Evolutionary conservation across 2,888 invertebrate genomes (phyloP), one percentile per base, ranked within the genome.

Genomic region (Hirtodrosophila cameraria): DNA sequence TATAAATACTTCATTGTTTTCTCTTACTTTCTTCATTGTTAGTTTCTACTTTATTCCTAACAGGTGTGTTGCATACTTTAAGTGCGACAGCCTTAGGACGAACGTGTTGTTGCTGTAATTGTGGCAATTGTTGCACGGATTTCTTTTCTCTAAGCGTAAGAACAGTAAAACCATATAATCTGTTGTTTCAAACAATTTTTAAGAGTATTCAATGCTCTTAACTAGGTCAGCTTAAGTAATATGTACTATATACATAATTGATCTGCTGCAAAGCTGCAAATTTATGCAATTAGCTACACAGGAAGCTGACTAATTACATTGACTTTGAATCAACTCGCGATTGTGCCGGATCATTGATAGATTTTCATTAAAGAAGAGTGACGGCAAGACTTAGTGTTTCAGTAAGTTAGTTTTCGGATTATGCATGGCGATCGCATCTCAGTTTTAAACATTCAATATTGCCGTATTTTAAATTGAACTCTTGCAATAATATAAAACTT

Each of bases 51-150:
- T 52, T 52, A 9, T 11, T 13, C 13, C 0, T n/a, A 65, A 61
- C 81, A 83, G 80, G 84, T 81, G 78, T 67, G 39, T 35, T 20
- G 52, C 54, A 57, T 41, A 45, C 36, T 39, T 50, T 28, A 12
- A 38, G 65, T 36, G 46, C 30, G 50, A 27, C 28, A 30, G 27
- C 45, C 35, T 8, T 9, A 2, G 7, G 38, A 12, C 9, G 9
- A 33, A 68, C 83, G 86, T 84, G 83, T 72, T 75, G 41, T 39
- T 70, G 36, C 49, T 27, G 12, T 54, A 61, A 84, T 84, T 83
- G 57, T 43, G 81, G 57, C 65, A 86, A 84, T 79, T 58, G 33
- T 8, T 36, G 23, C n/a, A 5, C 1, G 18, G 1, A 31, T 25
- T 30, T 1, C n/a, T 23, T 36, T 2, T 11, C n/a, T 6, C 6